Conservation (phyloP, 92 coral and sea anemone species). For the Palythoa caribaeorum region DNA sequence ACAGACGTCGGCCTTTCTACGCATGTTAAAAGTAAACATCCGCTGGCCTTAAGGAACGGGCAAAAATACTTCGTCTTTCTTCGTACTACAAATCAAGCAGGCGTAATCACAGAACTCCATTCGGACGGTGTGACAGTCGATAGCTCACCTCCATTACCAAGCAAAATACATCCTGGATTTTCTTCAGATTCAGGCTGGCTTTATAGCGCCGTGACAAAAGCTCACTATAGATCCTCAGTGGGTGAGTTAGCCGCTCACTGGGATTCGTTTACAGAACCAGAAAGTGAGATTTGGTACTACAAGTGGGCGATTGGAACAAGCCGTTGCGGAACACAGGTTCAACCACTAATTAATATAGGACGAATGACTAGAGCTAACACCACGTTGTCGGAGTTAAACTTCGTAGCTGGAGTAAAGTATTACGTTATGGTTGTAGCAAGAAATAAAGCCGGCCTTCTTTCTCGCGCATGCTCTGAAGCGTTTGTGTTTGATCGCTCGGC, state of each 20-base stretch:
- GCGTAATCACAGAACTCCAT: slow-evolving; percentile 64
- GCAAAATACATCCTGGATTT: slow-evolving; percentile 67
- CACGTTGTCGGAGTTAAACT: slow-evolving; percentile 57
- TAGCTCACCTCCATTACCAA: slow-evolving; percentile 78
- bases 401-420: slow-evolving; percentile 73
- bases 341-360: slow-evolving; percentile 85
- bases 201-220: slow-evolving; percentile 35
- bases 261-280: slow-evolving; percentile 78
- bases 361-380: slow-evolving; percentile 75
- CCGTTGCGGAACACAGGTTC: slow-evolving; percentile 89
- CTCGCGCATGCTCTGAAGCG: slow-evolving; percentile 90
- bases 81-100: slow-evolving; percentile 79
- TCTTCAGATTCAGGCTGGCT: slow-evolving; percentile 57
- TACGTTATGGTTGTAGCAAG: slow-evolving; percentile 82
- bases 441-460: slow-evolving; percentile 79
- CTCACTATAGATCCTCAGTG: slow-evolving; percentile 62
- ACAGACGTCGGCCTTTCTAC: slow-evolving; percentile 85
- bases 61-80: slow-evolving; percentile 78
- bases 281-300: slow-evolving; percentile 93
- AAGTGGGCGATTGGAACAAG: slow-evolving; percentile 93
- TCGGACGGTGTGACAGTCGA: slow-evolving; percentile 93
- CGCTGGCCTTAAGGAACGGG: slow-evolving; percentile 71
- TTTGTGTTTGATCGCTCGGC: slow-evolving; percentile 80
- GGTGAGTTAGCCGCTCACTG: slow-evolving; percentile 73
- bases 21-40: slow-evolving; percentile 71